Base-by-base conservation (phyloP, 2,797 vertebrate genomes). In the Sebastolobus altivelis region DNA sequence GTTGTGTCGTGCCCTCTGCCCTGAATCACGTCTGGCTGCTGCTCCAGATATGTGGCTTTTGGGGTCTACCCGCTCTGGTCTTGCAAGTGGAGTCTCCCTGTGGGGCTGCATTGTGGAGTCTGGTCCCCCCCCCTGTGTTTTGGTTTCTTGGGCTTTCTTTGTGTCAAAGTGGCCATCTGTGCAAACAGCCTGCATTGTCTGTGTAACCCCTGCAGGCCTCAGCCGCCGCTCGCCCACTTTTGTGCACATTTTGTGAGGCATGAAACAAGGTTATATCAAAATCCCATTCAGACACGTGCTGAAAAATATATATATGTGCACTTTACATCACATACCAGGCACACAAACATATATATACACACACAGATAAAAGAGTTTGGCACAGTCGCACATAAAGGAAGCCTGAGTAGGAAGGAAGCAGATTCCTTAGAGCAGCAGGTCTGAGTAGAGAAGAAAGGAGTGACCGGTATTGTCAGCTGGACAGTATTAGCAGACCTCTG, bases 81-180 rank as follows among this genome's bases (percentile, higher is more conserved):
- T 71, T 65, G 58, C 38, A 82, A 79, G 75, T 58, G 63, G 79
- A 74, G 43, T 56, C 84, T 85, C 82, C 84, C 87, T 31, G 72
- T 2, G 73, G 82, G 77, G 79, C 31, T 60, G 49, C 71, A 56
- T 71, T 77, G 80, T 82, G 67, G 75, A 81, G 89, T 67, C 66
- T 87, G 69, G 43, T 62, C 77, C 65, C 74, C 58, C 22, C 56
- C 58, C 22, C 56, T n/a, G 73, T 89, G 75, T 90, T 88, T 72
- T 84, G 63, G 75, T 80, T 77, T 90, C 80, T 80, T 77, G 65
- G 70, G 73, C 62, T 91, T 82, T 89, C 83, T 83, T 91, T 88
- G 79, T 87, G 83, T 87, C 38, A 61, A 81, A 85, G 65, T 79
- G 86, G 71, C 94, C 94, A 93, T 95, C 94, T 95, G 94, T 93